Conservation (phyloP, 2,113 vertebrate species). For the Ursus arctos region DNA sequence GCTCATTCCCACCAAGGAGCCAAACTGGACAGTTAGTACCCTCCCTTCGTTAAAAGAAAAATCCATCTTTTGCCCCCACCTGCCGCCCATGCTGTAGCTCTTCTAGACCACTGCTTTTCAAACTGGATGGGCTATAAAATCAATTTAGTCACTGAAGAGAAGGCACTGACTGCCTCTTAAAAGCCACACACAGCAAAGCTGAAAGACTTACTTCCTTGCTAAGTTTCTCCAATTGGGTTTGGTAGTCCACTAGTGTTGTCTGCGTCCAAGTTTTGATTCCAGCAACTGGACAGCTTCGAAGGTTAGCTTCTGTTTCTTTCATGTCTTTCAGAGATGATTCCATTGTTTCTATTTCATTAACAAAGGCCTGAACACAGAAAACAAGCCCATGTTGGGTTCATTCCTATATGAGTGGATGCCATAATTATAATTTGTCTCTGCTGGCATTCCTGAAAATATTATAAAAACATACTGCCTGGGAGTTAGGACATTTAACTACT, state of each 20-base stretch:
- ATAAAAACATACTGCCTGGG: not conserved
- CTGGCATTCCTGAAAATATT: not conserved
- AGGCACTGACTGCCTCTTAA: not conserved
- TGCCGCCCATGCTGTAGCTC: not conserved
- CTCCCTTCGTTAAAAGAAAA: not conserved
- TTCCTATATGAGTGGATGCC: not conserved
- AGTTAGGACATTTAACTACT: slow-evolving; percentile 27
- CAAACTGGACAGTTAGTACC: not conserved
- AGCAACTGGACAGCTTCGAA: slow-evolving; percentile 88
- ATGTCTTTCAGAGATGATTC: slow-evolving; percentile 94
- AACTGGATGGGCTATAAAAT: not conserved
- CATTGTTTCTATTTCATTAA: slow-evolving; percentile 90
- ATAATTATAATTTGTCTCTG: not conserved
- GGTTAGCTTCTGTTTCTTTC: slow-evolving; percentile 90
- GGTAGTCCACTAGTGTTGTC: slow-evolving; percentile 88
- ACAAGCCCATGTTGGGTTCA: slow-evolving; percentile 29
- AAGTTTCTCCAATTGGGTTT: slow-evolving; percentile 91
- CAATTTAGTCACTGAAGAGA: not conserved
- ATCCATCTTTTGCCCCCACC: not conserved
- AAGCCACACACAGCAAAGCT: not conserved
- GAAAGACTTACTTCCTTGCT: slow-evolving; percentile 93
- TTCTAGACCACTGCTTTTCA: not conserved
- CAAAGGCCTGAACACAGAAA: slow-evolving; percentile 87
- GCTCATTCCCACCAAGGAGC: not conserved
- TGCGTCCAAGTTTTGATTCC: slow-evolving; percentile 91